Percentiles rank a stretch among this genome's conserved stretches.
phyloP scores from a whole-genome alignment of 2,113 vertebrate genomes.

The Xerus inauris region DNA sequence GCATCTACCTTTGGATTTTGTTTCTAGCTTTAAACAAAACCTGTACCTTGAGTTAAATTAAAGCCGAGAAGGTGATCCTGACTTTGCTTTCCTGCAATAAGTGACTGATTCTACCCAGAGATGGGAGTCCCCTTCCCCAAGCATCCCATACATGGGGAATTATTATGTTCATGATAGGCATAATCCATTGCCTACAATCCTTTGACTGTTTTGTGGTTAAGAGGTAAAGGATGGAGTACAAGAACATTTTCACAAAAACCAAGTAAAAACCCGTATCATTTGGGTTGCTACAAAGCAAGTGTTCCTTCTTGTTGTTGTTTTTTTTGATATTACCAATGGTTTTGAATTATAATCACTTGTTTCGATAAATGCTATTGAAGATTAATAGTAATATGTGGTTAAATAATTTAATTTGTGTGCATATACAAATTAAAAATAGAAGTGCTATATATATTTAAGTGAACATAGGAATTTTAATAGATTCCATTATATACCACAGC shows the following conservation, averaged over 20 bases:
- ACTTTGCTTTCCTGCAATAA: background rate
- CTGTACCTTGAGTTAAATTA: background rate
- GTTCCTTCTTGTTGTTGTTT: too few species aligned
- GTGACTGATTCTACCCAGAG: background rate
- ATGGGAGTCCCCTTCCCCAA: too few species aligned
- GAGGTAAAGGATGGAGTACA: too few species aligned
- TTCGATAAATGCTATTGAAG: background rate
- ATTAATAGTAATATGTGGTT: background rate
- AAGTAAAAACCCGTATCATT: background rate
- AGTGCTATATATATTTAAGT: background rate
- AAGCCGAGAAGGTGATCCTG: background rate
- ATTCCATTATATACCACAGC: background rate
- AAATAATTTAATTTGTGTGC: background rate
- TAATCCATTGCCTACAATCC: too few species aligned
- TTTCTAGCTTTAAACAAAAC: slow-evolving; percentile 41
- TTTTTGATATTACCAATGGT: background rate
- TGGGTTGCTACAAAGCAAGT: background rate
- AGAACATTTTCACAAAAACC: background rate
- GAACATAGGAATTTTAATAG: background rate
- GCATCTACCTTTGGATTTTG: slow-evolving; percentile 34
- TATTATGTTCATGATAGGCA: background rate
- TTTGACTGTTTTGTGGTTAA: background rate
- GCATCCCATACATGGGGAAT: background rate
- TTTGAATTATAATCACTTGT: background rate
- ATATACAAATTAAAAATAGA: background rate